These are phyloP conservation scores for Drosophila hawaiiensis DNA, from an alignment of 2,888 invertebrate genomes.

Conservation along the genomic window DNA sequence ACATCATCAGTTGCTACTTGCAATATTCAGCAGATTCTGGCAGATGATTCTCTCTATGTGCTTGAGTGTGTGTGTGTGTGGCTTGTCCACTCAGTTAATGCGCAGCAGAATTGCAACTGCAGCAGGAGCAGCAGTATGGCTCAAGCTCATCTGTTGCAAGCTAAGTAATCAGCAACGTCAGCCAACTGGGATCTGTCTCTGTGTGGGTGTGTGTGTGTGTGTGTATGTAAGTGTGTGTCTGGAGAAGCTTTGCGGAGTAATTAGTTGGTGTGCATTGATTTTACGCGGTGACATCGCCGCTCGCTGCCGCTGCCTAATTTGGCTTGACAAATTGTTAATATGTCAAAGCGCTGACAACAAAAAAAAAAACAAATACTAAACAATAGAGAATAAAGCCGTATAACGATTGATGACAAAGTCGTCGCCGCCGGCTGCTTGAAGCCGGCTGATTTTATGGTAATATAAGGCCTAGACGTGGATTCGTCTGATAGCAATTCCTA, in stretches of 20 bases:
- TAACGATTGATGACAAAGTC: conserved; percentile 47
- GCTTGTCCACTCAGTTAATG: conserved; percentile 74
- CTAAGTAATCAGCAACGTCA: conserved; percentile 70
- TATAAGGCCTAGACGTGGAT: conserved; percentile 67
- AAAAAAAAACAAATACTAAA: conserved; percentile 8
- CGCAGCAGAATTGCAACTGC: conserved; percentile 64
- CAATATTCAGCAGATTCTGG: conserved; percentile 69
- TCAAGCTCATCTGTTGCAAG: conserved; percentile 58
- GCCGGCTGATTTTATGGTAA: conserved; percentile 72
- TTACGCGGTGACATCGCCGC: conserved; percentile 47
- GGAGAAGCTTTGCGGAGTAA: conserved; percentile 51
- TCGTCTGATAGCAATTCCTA: conserved; percentile 20
- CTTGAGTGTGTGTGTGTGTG: conserved; percentile 5
- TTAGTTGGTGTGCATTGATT: conserved; percentile 79
- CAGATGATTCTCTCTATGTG: conserved; percentile 20
- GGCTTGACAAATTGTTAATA: conserved; percentile 78
- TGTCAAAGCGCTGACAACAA: conserved; percentile 62
- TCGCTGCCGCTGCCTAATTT: conserved; percentile 66
- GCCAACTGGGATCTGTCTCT: conserved; percentile 22
- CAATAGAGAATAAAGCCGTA: conserved; percentile 31
- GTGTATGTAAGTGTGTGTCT: conserved; percentile 16
- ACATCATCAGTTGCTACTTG: conserved; percentile 73
- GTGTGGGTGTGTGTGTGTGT: neutral
- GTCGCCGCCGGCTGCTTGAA: conserved; percentile 42
- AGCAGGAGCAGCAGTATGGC: conserved; percentile 39